Percentiles rank a stretch among this genome's conserved stretches.
Conservation (phyloP, 2,797 vertebrate genomes). For the Phrynocephalus forsythii region DNA sequence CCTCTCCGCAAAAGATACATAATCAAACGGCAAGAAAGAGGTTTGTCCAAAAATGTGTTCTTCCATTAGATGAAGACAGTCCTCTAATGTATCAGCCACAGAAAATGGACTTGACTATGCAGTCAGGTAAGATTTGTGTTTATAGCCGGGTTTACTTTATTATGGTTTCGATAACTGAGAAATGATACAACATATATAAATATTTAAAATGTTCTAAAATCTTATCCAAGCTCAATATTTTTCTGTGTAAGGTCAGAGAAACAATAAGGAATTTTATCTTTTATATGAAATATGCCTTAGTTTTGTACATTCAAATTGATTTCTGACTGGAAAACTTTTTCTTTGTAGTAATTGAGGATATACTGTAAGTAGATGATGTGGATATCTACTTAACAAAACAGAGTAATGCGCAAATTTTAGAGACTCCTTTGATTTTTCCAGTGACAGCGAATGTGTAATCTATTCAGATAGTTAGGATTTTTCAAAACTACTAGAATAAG, state of each 20-base stretch:
- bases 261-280: slow-evolving; percentile 57
- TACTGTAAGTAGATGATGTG: slow-evolving; percentile 33
- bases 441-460: slow-evolving; percentile 21
- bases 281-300: slow-evolving; percentile 59
- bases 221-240: slow-evolving; percentile 61
- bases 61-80: slow-evolving; percentile 87
- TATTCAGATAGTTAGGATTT: neutral
- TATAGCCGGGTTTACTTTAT: slow-evolving; percentile 58
- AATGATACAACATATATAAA: slow-evolving; percentile 26
- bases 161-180: slow-evolving; percentile 37
- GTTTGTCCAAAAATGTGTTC: slow-evolving; percentile 85
- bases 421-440: slow-evolving; percentile 60
- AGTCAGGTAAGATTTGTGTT: slow-evolving; percentile 85
- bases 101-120: slow-evolving; percentile 89
- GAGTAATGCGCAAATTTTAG: slow-evolving; percentile 12
- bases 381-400: slow-evolving; percentile 34
- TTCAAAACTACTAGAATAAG: neutral
- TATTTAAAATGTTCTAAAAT: slow-evolving; percentile 49
- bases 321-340: slow-evolving; percentile 56
- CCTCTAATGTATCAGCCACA: slow-evolving; percentile 85
- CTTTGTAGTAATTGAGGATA: slow-evolving; percentile 23
- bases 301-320: slow-evolving; percentile 58
- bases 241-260: slow-evolving; percentile 65
- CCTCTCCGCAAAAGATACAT: slow-evolving; percentile 83
- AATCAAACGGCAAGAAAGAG: slow-evolving; percentile 88